Base-by-base conservation (phyloP, 2,888 invertebrate genomes). In the Epirrhoe tristata region DNA sequence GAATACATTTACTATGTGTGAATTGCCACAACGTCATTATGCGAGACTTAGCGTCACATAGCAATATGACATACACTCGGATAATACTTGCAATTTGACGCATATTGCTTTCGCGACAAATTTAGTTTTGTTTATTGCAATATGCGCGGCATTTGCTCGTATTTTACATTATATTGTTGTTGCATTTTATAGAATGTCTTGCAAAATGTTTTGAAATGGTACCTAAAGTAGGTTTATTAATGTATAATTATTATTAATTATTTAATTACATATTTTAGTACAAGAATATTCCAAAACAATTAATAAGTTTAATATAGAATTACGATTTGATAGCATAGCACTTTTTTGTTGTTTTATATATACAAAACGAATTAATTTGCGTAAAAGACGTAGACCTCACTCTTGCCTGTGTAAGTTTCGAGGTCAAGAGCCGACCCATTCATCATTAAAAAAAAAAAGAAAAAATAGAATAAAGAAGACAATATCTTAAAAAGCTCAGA, bases 1-100 rank as follows among this genome's bases (percentile, higher is more conserved):
- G 81, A 80, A 67, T 74, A 77, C 79, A 78, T 81, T 81, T 76
- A 79, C 79, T 79, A 85, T 77, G 85, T 87, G 87, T 81, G 83
- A 86, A 86, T 79, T 81, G 81, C 79, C 76, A 75, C 74, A 70
- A 77, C 60, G 70, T 76, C 76, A 79, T 77, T 79, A 77, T 71
- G 71, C 71, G 58, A 66, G 72, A 75, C 77, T 75, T 78, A 74
- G 75, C 68, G 69, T 66, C 51, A n/a, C 31, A 24, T 17, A 48
- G 62, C 66, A 58, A 58, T 67, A 62, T 58, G 62, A 63, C 67
- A 60, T 60, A 59, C 59, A 56, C 66, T 58, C 7, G 43, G 66
- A 69, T 74, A 70, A 74, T 74, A 71, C 65, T 61, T 72, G 61
- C 69, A 63, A 75, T 74, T 61, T 71, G 78, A 77, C 74, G 58